Evolutionary conservation across 2,888 invertebrate genomes (phyloP), one percentile per base, ranked within the genome.

Genomic region (Apodemia hepburni): DNA sequence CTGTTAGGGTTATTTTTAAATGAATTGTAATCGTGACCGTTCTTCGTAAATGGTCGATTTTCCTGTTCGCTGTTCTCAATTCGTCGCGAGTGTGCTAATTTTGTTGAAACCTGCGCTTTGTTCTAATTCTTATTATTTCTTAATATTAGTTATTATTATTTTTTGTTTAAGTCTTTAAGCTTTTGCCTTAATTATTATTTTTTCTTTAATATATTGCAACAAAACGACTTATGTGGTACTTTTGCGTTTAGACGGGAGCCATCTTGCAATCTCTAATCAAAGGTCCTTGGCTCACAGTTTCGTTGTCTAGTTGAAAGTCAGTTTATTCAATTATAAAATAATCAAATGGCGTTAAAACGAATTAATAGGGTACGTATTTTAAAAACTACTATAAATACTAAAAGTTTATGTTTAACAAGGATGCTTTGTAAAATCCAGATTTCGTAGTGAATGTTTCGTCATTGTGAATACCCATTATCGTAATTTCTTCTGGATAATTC

Each of bases 261-360:
- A 95, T 95, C 95, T 95, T 95, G 95, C 94, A 94, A 95, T 95
- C 95, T 94, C 94, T 95, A 94, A 95, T 95, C 95, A 95, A 95
- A 95, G 95, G 95, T 95, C 95, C 94, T 94, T 95, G 94, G 95
- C 94, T 95, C 94, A 94, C 94, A 93, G 94, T 95, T 94, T 94
- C 95, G 94, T 95, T 95, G 95, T 95, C 94, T 95, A 94, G 94
- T 94, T 93, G 93, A 93, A 94, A 94, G 93, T 93, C 94, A 94
- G 94, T 94, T 93, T 93, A 93, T 93, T 94, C 93, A 93, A 93
- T 92, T 92, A 92, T 93, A 92, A 92, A 92, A 93, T 92, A 92
- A 92, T 93, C 93, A 95, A 95, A 97, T 97, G 97, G 97, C 97
- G 95, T 96, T 97, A 96, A 97, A 97, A 96, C 96, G 97, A 96